phyloP scores from a whole-genome alignment of 2,888 invertebrate species.

The Drosophila borborema region DNA sequence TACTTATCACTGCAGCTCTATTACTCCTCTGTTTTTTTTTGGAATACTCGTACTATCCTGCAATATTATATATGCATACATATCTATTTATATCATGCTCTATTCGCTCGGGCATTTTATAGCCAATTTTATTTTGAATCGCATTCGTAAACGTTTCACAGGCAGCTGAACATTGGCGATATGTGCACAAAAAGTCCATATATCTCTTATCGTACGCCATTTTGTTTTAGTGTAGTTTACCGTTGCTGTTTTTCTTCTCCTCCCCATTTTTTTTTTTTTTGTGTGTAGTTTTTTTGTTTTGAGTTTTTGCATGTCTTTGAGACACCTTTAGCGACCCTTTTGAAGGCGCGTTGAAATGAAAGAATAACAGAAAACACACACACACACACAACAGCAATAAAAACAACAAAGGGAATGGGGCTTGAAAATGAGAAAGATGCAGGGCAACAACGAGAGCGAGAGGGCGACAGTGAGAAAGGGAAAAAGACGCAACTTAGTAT shows the following conservation, averaged over 20 bases:
- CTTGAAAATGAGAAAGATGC: not conserved
- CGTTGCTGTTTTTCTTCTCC: not conserved
- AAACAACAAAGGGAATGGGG: slow-evolving; percentile 27
- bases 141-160: slow-evolving; percentile 1
- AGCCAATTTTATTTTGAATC: not conserved
- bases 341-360: slow-evolving; percentile 77
- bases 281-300: slow-evolving; percentile 15
- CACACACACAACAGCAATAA: slow-evolving; percentile 28
- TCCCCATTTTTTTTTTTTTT: slow-evolving; percentile 11
- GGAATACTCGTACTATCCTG: too few species aligned
- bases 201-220: slow-evolving; percentile 32
- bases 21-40: too few species aligned
- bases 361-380: slow-evolving; percentile 68
- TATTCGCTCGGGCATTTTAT: not conserved
- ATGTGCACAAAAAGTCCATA: not conserved
- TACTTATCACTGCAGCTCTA: too few species aligned
- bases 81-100: not conserved
- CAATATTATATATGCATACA: not conserved
- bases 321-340: slow-evolving; percentile 63
- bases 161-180: not conserved
- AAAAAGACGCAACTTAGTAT: slow-evolving; percentile 61
- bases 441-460: not conserved
- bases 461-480: slow-evolving; percentile 10
- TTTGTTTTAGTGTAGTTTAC: slow-evolving; percentile 23
- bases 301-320: slow-evolving; percentile 42